Evolutionary conservation across 2,888 invertebrate species (phyloP).

Genomic region (Idaea dimidiata): DNA sequence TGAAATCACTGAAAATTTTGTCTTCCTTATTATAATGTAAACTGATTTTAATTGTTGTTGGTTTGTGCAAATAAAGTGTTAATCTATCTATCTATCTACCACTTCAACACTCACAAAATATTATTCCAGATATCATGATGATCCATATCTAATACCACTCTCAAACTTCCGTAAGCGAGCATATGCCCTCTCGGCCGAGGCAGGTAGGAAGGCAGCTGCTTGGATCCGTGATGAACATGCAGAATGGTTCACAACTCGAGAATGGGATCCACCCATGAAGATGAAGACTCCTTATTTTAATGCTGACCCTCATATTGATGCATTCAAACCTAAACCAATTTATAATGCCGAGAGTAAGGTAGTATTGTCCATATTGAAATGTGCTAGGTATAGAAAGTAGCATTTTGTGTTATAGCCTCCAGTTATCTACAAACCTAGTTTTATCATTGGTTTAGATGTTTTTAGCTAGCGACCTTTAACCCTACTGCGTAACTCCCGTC

Average conservation of each 20-base stretch:
- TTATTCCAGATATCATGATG: conserved; percentile 88
- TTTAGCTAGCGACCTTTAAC: too few relatives aligned
- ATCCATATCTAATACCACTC: conserved; percentile 91
- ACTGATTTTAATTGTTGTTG: too few relatives aligned
- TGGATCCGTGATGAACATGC: conserved; percentile 89
- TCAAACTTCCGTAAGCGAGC: conserved; percentile 85
- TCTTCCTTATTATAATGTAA: too few relatives aligned
- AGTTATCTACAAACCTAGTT: neutral
- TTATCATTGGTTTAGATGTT: neutral
- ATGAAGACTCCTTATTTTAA: conserved; percentile 66
- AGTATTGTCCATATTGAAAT: conserved; percentile 8
- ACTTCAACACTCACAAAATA: conserved; percentile 6
- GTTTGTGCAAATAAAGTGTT: too few relatives aligned
- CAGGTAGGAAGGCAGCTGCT: conserved; percentile 92
- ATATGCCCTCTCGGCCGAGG: conserved; percentile 90
- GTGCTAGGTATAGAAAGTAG: too few relatives aligned
- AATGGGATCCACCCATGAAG: conserved; percentile 83
- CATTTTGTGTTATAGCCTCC: neutral
- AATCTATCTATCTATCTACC: neutral
- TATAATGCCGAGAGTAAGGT: conserved; percentile 87
- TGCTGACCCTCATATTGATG: conserved; percentile 84
- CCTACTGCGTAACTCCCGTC: too few relatives aligned
- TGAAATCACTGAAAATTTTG: neutral
- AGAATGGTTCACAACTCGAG: conserved; percentile 83
- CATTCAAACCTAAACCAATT: conserved; percentile 84